Percentiles rank a stretch among this genome's conserved stretches.
These are phyloP conservation scores for Leptinotarsa juncta DNA, from an alignment of 2,888 invertebrate genomes.

Conservation along the genomic window DNA sequence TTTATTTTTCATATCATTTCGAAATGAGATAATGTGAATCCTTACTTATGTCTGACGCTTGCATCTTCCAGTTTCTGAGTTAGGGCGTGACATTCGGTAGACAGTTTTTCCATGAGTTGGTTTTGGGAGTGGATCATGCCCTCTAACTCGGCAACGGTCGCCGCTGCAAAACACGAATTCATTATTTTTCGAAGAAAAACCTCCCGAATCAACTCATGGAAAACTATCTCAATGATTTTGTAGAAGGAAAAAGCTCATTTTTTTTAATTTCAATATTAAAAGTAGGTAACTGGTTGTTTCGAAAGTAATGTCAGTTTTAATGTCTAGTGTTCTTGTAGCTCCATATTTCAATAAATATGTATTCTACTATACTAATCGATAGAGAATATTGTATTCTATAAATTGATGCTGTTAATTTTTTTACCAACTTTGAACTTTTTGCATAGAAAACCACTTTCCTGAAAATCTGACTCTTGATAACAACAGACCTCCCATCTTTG, in stretches of 20 bases:
- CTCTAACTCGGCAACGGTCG: slow-evolving; percentile 90
- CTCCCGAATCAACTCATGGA: slow-evolving; percentile 65
- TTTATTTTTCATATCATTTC: neutral
- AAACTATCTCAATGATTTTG: slow-evolving; percentile 28
- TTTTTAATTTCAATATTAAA: neutral
- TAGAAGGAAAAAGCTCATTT: neutral
- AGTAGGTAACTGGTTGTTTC: neutral
- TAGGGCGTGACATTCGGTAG: slow-evolving; percentile 88
- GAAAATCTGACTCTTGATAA: too few species aligned
- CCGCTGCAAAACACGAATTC: slow-evolving; percentile 74
- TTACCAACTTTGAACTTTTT: too few species aligned
- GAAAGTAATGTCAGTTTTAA: too few species aligned
- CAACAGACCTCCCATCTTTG: too few species aligned
- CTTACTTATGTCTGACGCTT: slow-evolving; percentile 90
- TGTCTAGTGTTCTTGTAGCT: too few species aligned
- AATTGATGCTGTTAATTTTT: too few species aligned
- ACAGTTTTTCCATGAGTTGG: slow-evolving; percentile 93
- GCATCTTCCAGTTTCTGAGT: slow-evolving; percentile 91
- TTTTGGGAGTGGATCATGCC: slow-evolving; percentile 91
- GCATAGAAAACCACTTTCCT: too few species aligned
- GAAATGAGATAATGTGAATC: slow-evolving; percentile 36
- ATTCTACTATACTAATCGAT: too few species aligned
- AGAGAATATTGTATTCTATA: too few species aligned
- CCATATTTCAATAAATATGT: too few species aligned
- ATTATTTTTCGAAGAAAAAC: slow-evolving; percentile 30